Conservation (phyloP, 2,888 invertebrate genomes). For the Achlya flavicornis region DNA sequence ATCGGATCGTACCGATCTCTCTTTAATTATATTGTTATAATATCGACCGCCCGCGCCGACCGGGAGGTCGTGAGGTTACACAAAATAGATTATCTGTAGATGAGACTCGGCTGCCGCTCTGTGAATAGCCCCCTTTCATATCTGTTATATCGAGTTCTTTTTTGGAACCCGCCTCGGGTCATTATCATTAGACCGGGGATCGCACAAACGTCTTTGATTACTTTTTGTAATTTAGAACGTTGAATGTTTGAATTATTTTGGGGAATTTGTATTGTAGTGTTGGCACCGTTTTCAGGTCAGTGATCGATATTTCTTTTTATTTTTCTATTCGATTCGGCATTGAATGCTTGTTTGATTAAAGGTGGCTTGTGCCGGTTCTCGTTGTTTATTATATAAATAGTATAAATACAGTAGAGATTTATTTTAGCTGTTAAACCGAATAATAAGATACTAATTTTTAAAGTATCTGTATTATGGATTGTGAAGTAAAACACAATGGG, state of each 20-base stretch:
- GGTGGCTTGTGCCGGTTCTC: conserved; percentile 29
- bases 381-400: not conserved
- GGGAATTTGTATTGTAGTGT: conserved; percentile 64
- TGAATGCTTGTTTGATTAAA: conserved; percentile 41
- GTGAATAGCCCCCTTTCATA: conserved; percentile 68
- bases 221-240: conserved; percentile 73
- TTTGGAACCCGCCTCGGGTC: conserved; percentile 56
- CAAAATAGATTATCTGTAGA: conserved; percentile 82
- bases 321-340: conserved; percentile 21
- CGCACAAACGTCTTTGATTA: conserved; percentile 70
- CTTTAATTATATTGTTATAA: conserved; percentile 83
- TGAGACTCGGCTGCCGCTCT: conserved; percentile 69
- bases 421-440: conserved; percentile 1
- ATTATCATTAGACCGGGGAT: conserved; percentile 64
- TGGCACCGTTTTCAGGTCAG: conserved; percentile 51
- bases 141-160: conserved; percentile 70
- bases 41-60: conserved; percentile 54
- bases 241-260: conserved; percentile 69
- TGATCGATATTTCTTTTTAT: conserved; percentile 42
- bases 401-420: conserved; percentile 3
- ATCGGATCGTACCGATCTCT: conserved; percentile 64
- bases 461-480: not conserved
- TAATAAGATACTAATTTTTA: conserved; percentile 1
- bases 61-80: conserved; percentile 81
- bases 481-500: not conserved